Evolutionary conservation across 2,888 invertebrate species (phyloP), one percentile per base, ranked within the genome.

Genomic region (Corythucha ciliata): DNA sequence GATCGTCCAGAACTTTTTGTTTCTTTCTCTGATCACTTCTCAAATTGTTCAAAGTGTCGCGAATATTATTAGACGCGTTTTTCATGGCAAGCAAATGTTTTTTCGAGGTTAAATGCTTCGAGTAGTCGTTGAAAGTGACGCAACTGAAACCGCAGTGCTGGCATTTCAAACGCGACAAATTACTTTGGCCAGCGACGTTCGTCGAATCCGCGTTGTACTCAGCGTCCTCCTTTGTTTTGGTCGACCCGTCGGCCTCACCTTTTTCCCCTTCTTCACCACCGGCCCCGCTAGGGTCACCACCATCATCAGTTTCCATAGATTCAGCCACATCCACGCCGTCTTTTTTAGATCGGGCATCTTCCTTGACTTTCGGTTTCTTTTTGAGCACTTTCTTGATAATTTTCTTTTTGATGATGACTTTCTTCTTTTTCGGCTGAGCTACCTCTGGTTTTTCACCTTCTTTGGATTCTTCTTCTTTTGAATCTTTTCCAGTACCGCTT

Each of bases 11-110:
- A 60, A 82, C 80, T 46, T 83, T 78, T 68, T 88, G 88, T 4
- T 83, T 81, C 46, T 80, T 80, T 52, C 89, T 78, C 67, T 89
- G 88, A 1, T 81, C 77, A 55, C 81, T 76, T 51, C 89, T 78
- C 82, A 89, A 83, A 61, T 81, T 79, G 55, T 81, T 74, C 60
- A 86, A 68, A 63, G 81, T 80, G 46, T 79, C 76, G 65, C 83
- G 81, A 66, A 84, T 83, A 8, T 80, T 80, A 46, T 81, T 72
- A 14, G 85, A 82, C 60, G 86, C 78, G 37, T 75, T 77, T 48
- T 80, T 74, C 81, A 88, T 82, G 0, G 82, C 78, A 21, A 78
- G 72, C 62, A 80, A 77, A 66, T 88, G 88, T 57, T 75, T 75
- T 48, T 78, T 74, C 37, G 81, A 79, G 63, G 77, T 74, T 64